These are phyloP conservation scores for Linyphia triangularis DNA, from an alignment of 2,888 invertebrate genomes.

Conservation along the genomic window DNA sequence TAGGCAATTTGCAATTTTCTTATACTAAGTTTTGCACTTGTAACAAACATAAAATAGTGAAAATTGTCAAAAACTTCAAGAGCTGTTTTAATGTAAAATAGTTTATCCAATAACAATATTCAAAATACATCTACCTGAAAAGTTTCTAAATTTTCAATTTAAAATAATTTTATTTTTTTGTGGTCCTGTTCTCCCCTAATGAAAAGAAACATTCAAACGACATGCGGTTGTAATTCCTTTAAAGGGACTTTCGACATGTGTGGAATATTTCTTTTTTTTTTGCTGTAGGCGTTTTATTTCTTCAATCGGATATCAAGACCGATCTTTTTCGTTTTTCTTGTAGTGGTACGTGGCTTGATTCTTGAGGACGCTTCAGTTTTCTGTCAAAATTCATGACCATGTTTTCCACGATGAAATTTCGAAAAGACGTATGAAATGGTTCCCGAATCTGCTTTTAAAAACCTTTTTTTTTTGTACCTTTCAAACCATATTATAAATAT, in stretches of 20 bases:
- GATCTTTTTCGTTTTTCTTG: background rate
- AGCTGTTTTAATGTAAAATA: no score
- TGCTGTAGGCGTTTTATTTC: background rate
- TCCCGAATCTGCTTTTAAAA: background rate
- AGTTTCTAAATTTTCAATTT: no score
- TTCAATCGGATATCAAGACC: background rate
- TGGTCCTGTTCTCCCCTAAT: background rate
- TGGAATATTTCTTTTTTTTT: background rate
- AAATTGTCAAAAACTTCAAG: no score
- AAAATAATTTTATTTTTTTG: no score
- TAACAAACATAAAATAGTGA: no score
- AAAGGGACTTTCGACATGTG: no score
- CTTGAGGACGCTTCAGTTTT: background rate
- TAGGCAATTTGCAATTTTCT: no score
- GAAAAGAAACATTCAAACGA: background rate
- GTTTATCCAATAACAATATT: no score
- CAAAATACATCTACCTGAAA: no score
- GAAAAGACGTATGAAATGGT: conserved; percentile 3
- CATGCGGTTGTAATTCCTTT: background rate
- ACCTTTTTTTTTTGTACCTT: no score
- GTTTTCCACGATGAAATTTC: background rate
- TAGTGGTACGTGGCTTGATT: background rate
- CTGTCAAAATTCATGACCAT: conserved; percentile 3
- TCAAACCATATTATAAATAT: no score
- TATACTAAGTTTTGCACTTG: no score